These are phyloP conservation scores for Saccopteryx leptura DNA, from an alignment of 2,113 vertebrate genomes.

Conservation along the genomic window DNA sequence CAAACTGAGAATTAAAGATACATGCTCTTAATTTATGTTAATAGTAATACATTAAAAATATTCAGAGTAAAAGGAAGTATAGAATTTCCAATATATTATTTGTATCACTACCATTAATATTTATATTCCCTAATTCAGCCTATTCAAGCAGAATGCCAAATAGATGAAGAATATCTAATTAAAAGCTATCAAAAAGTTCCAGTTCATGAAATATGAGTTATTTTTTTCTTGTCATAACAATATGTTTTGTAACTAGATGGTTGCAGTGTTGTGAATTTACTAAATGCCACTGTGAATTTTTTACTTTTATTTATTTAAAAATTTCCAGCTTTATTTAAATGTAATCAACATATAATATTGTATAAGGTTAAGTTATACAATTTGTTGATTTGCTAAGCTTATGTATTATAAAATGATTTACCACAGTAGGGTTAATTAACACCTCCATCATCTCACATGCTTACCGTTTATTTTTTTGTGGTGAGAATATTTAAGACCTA, in stretches of 20 bases:
- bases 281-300: not conserved
- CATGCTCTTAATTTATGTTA: not conserved
- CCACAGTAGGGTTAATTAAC: not conserved
- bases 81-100: not conserved
- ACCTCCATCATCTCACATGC: not conserved
- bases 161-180: conserved; percentile 13
- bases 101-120: conserved; percentile 9
- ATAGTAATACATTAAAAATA: not conserved
- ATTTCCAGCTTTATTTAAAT: not conserved
- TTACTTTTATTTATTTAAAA: not conserved
- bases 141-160: not conserved
- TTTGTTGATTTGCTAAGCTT: not conserved
- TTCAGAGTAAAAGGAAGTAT: not conserved
- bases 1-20: conserved; percentile 51
- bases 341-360: not conserved
- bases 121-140: not conserved
- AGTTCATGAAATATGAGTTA: not conserved
- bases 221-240: not conserved
- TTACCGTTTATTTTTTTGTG: not conserved
- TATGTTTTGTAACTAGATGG: not conserved
- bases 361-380: not conserved
- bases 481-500: not conserved
- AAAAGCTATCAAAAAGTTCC: not conserved
- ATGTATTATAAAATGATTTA: not conserved
- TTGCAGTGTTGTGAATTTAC: not conserved